A percentile compares a stretch with the other conserved stretches of the same genome.
Evolutionary conservation across 2,888 invertebrate species (phyloP).

Genomic region (Tinea trinotella): DNA sequence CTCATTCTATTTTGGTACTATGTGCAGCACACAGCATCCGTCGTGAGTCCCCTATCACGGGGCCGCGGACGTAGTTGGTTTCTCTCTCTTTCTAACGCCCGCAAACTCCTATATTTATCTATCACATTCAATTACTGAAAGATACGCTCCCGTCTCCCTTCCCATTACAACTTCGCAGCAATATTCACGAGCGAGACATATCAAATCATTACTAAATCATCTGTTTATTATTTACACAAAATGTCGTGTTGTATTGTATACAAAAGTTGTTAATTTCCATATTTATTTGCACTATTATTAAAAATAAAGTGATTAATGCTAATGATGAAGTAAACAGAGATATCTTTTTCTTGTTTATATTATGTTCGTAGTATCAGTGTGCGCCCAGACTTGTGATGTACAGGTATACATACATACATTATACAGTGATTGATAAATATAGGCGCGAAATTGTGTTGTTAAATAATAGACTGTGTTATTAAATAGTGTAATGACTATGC

Average conservation of each 20-base stretch:
- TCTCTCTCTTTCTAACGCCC: constrained; percentile 21
- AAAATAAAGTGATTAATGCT: not conserved
- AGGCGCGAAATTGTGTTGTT: not conserved
- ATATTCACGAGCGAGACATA: not conserved
- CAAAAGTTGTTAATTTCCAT: not conserved
- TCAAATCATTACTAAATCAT: not conserved
- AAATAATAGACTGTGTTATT: not conserved
- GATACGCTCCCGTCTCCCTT: not conserved
- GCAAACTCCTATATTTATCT: not conserved
- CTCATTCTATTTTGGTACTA: constrained; percentile 52
- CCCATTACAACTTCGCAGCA: not conserved
- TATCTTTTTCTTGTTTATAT: not conserved
- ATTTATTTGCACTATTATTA: not conserved
- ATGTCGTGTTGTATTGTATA: not conserved
- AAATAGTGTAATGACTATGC: not conserved
- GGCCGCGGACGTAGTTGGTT: constrained; percentile 10
- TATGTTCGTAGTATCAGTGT: not conserved
- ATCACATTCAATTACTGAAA: not conserved
- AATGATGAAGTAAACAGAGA: not conserved
- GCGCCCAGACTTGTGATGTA: not conserved
- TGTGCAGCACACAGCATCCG: constrained; percentile 49
- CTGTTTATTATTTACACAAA: constrained; percentile 5
- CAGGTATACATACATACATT: not conserved
- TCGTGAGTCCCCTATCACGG: constrained; percentile 32
- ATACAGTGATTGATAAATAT: not conserved